phyloP scores from a whole-genome alignment of 2,113 vertebrate genomes.

The Bubalus kerabau region DNA sequence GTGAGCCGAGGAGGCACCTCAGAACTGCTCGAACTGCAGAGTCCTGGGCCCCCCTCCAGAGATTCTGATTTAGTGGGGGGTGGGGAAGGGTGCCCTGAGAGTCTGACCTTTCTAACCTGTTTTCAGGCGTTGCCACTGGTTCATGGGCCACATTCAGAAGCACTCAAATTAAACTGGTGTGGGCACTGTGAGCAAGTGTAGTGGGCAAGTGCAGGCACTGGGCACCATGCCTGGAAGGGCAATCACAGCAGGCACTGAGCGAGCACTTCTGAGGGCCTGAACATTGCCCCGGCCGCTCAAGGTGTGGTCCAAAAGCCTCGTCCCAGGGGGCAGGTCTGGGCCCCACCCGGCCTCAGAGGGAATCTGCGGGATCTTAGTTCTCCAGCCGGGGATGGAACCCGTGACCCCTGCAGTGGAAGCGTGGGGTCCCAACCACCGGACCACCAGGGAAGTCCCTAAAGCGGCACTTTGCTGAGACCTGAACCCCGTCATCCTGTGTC shows the following conservation, averaged over 20 bases:
- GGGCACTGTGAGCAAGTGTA: neutral
- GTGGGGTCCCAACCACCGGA: neutral
- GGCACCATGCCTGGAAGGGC: fast-evolving
- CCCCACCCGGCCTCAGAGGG: neutral
- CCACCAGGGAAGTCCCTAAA: neutral
- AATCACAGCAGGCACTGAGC: fast-evolving
- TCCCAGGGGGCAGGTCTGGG: neutral
- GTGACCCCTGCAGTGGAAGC: neutral
- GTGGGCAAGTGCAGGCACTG: fast-evolving
- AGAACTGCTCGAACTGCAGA: neutral
- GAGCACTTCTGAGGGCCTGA: neutral
- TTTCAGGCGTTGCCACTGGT: neutral
- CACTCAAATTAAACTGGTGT: fast-evolving
- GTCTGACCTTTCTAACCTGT: neutral
- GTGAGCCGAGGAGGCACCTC: fast-evolving
- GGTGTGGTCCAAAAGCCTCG: neutral
- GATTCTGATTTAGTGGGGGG: neutral
- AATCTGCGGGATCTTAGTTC: neutral
- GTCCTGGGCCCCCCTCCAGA: neutral
- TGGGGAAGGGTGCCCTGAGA: neutral
- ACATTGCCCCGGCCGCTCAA: neutral
- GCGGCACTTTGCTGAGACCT: neutral
- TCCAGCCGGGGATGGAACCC: neutral
- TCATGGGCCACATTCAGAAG: neutral
- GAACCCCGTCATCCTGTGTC: neutral